Conservation (phyloP, 2,113 vertebrate species). For the Candoia aspera region DNA sequence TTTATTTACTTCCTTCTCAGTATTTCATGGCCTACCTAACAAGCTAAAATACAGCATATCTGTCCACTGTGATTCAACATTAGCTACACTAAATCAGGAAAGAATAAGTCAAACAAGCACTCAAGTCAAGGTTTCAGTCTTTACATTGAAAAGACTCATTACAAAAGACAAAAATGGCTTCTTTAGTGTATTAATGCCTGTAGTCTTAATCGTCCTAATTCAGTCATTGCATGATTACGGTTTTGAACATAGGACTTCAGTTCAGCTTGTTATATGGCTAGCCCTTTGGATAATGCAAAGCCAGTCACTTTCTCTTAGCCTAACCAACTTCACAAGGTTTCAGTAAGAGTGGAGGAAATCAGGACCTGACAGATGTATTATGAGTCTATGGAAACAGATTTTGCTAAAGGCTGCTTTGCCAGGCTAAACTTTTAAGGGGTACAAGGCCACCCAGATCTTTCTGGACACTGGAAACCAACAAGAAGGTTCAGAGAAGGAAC, state of each 20-base stretch:
- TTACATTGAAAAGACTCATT: neutral
- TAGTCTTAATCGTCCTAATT: neutral
- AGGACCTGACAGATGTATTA: neutral
- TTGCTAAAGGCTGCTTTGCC: neutral
- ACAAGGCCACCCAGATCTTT: too few relatives aligned
- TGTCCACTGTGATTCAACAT: neutral
- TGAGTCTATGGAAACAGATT: neutral
- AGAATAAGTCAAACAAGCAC: neutral
- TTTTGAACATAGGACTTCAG: neutral
- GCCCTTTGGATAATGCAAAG: neutral
- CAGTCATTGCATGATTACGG: neutral
- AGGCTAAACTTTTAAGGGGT: neutral
- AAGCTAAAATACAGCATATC: slow-evolving; percentile 45
- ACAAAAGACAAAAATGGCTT: neutral
- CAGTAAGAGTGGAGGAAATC: neutral
- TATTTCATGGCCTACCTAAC: slow-evolving; percentile 41
- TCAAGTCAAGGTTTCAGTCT: neutral
- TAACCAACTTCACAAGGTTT: neutral
- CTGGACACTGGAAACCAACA: too few relatives aligned
- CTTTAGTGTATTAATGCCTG: neutral
- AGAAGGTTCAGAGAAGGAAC: too few relatives aligned
- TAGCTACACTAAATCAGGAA: neutral
- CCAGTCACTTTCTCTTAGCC: neutral
- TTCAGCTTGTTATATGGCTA: neutral
- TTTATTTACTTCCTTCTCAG: slow-evolving; percentile 58